Conservation (phyloP, 2,888 invertebrate genomes). For the Lymantria dispar region DNA sequence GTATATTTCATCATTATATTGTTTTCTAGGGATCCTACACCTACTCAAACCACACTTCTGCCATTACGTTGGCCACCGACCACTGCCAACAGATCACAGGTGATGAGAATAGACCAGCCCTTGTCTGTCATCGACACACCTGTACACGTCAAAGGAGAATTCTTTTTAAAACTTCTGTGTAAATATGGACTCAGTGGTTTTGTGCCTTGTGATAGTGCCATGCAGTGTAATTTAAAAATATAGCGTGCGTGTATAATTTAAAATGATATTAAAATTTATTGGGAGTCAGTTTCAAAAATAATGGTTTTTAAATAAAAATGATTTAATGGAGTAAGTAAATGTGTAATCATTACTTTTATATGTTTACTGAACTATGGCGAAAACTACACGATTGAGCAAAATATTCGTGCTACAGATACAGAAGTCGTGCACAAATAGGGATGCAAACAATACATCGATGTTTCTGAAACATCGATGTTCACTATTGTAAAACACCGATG, state of each 20-base stretch:
- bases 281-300: too few relatives aligned
- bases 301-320: too few relatives aligned
- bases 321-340: too few relatives aligned
- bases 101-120: conserved; percentile 44
- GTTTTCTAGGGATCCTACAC: conserved; percentile 62
- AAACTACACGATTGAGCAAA: too few relatives aligned
- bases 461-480: too few relatives aligned
- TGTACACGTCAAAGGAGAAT: conserved; percentile 32
- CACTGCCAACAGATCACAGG: conserved; percentile 41
- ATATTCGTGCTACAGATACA: too few relatives aligned
- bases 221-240: conserved; percentile 32
- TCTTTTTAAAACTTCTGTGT: conserved; percentile 55
- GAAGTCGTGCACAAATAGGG: too few relatives aligned
- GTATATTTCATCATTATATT: not conserved
- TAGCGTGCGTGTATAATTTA: not conserved
- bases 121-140: conserved; percentile 40
- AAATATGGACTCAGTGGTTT: conserved; percentile 57
- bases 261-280: too few relatives aligned
- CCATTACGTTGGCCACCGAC: conserved; percentile 54
- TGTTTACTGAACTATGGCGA: too few relatives aligned
- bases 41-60: conserved; percentile 39
- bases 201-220: conserved; percentile 61
- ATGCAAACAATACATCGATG: too few relatives aligned
- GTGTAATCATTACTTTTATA: too few relatives aligned
- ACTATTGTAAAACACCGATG: too few relatives aligned